Evolutionary conservation across 2,797 vertebrate genomes (phyloP), one percentile per base, ranked within the genome.

Genomic region (Eurystomus glaucurus): DNA sequence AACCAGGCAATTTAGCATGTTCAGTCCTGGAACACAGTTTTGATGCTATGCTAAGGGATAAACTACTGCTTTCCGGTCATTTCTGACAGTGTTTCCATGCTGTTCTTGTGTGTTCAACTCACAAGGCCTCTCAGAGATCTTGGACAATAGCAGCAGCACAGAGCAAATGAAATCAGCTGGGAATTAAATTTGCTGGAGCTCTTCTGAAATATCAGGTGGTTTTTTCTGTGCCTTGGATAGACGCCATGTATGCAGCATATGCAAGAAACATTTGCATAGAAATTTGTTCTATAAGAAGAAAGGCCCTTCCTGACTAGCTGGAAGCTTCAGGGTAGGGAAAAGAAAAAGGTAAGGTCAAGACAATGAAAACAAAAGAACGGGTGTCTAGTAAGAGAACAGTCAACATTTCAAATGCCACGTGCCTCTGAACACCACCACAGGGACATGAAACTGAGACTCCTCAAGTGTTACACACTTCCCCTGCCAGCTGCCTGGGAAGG

Each of bases 231-330:
- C 45, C 52, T 88, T 90, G 77, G 80, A 93, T 13, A 91, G 65
- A 64, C 79, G 79, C 83, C 93, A 94, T 5, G 31, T 35, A 89
- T 43, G 35, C 65, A 94, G 69, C 54, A 93, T 65, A 94, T 41
- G 50, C 39, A 91, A 77, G 66, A 95, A 96, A 94, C 50, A 88
- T 85, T 85, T 92, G 75, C 81, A 91, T 58, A 80, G 60, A 48
- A 82, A 90, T 89, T 46, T 52, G 35, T 87, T 58, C 41, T 93
- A 18, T 45, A 52, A 52, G 82, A 77, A 93, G 88, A 85, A 95
- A 91, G 77, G 55, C 31, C 25, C 66, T 86, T 95, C 91, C 75
- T 76, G 89, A 78, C 21, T 46, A 94, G 58, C 43, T 94, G 66
- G 45, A 94, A 94, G 61, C 43, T 88, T 85, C 66, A 79, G 55